phyloP scores from a whole-genome alignment of 2,888 invertebrate genomes.

The Mimas tiliae region DNA sequence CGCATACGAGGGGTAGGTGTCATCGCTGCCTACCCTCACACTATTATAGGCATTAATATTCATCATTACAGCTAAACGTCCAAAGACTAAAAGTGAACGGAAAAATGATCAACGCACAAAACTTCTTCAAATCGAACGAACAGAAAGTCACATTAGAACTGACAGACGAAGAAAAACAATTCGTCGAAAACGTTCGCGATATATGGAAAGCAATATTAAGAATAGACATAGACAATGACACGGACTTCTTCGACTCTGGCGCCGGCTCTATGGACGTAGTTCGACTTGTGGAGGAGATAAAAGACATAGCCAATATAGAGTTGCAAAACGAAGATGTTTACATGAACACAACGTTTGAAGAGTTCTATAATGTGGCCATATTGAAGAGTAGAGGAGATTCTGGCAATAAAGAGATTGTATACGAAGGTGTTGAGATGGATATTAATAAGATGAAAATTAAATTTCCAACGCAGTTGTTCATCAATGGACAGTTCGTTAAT shows the following conservation, averaged over 20 bases:
- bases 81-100: constrained; percentile 90
- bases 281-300: constrained; percentile 95
- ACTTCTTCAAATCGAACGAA: constrained; percentile 89
- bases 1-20: no score
- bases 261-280: constrained; percentile 99
- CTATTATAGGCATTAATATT: neutral
- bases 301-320: constrained; percentile 90
- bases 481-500: constrained; percentile 95
- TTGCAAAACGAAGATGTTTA: constrained; percentile 96
- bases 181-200: constrained; percentile 86
- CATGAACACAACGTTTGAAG: constrained; percentile 95
- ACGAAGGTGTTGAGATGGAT: constrained; percentile 90
- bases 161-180: constrained; percentile 89
- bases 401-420: constrained; percentile 84
- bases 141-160: constrained; percentile 85
- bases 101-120: constrained; percentile 92
- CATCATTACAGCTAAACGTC: constrained; percentile 87
- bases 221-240: constrained; percentile 88
- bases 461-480: constrained; percentile 96
- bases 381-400: constrained; percentile 86
- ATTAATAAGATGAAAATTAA: constrained; percentile 93
- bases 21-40: neutral
- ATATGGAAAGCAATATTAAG: constrained; percentile 95
- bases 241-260: constrained; percentile 97
- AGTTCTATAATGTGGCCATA: constrained; percentile 90